A percentile compares a stretch with the other conserved stretches of the same genome.
Evolutionary conservation across 2,113 vertebrate species (phyloP).

Genomic region (Illadopsis cleaveri): DNA sequence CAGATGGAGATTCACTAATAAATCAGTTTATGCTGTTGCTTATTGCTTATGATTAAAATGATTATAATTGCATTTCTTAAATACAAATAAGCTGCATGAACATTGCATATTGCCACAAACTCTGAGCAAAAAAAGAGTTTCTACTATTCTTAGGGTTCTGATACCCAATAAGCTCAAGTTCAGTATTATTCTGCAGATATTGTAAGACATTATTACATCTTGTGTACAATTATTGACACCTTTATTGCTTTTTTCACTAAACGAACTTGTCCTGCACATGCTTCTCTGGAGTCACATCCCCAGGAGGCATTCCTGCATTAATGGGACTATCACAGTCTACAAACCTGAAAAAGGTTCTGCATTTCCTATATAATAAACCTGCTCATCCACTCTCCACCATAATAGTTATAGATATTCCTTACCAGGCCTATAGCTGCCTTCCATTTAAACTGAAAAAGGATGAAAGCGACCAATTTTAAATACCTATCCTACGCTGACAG

Average conservation of each 20-base stretch:
- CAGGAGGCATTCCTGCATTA: neutral
- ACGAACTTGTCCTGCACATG: neutral
- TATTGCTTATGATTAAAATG: neutral
- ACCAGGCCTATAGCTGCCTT: neutral
- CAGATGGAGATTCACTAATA: neutral
- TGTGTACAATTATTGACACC: neutral
- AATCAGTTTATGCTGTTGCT: neutral
- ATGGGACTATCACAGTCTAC: neutral
- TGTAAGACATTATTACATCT: neutral
- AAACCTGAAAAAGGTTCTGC: neutral
- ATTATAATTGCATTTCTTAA: neutral
- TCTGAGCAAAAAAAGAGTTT: neutral
- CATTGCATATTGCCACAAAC: neutral
- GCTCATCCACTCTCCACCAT: neutral
- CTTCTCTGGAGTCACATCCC: neutral
- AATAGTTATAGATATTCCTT: neutral
- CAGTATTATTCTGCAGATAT: neutral
- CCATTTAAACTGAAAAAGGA: neutral
- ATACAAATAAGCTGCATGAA: neutral
- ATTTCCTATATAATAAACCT: neutral
- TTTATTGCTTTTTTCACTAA: neutral
- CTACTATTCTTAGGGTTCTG: neutral
- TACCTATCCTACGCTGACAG: neutral
- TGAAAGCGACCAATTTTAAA: neutral
- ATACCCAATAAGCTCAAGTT: neutral